Base-by-base conservation (phyloP, 2,113 vertebrate species). In the Cranoglanis bouderius region DNA sequence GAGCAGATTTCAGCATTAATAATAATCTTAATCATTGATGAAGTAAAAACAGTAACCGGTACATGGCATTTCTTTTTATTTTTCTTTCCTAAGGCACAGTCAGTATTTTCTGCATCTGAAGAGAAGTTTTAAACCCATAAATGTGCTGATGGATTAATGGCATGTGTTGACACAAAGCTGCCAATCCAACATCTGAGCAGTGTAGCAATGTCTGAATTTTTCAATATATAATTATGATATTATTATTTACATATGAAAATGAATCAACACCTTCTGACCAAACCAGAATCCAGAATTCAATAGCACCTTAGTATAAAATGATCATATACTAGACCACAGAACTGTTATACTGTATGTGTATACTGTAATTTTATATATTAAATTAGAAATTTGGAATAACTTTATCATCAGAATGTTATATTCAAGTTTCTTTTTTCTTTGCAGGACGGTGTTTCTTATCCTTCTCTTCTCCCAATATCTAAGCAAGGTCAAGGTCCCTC, bases 381-480 rank as follows among this genome's bases (percentile, higher is more conserved):
- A 14, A 6, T 16, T 67, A 32, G 63, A 67, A 67, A 32, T 32
- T 16, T n/a, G 1, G 26, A 3, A 1, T 4, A 67, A 67, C n/a
- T 32, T 32, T 32, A 72, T 24, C 3, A 40, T 3, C 2, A 21
- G 38, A 61, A 61, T 61, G 59, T 2, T 29, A 26, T 61, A 12
- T 18, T 78, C 5, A 21, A 40, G 7, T 46, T 35, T 38, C 8
- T 80, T 85, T 32, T 75, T 80, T 85, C 40, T 90, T 75, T 84
- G 82, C 94, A 96, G 96, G 88, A 96, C 95, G 0, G 94, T 96
- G 65, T 92, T 93, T 80, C 94, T 96, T 61, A 96, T 96, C 89
- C 89, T 96, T 26, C 93, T 96, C 43, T 96, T 96, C 92, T 96
- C 96, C 16, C 96, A 96, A 86, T 96, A 96, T 72, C 91, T 96